A percentile compares a stretch with the other conserved stretches of the same genome.
These are phyloP conservation scores for Lepus timidus DNA, from an alignment of 2,113 vertebrate species.

Conservation along the genomic window DNA sequence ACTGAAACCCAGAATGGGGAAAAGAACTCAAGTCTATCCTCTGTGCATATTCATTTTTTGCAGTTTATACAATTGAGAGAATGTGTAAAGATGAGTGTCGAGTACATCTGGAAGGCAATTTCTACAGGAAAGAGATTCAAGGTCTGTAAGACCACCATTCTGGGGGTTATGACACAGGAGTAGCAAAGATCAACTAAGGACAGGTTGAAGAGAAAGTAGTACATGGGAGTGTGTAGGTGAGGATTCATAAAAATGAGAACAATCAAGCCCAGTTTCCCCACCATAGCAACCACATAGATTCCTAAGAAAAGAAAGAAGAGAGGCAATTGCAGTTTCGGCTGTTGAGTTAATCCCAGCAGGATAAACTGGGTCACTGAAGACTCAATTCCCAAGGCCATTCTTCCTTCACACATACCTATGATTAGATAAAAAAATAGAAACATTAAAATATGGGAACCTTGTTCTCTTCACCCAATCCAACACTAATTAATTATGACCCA, in stretches of 20 bases:
- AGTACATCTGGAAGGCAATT: not conserved
- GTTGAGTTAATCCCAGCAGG: constrained; percentile 63
- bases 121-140: not conserved
- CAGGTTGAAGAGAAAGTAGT: constrained; percentile 73
- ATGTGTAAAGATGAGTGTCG: not conserved
- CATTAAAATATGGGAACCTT: not conserved
- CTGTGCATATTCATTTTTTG: not conserved
- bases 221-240: constrained; percentile 74
- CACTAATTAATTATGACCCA: too few relatives aligned
- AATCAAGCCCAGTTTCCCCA: constrained; percentile 69
- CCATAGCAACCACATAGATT: constrained; percentile 38
- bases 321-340: constrained; percentile 43
- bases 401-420: not conserved
- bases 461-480: not conserved
- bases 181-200: constrained; percentile 58
- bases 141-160: not conserved
- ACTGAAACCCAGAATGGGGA: not conserved
- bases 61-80: not conserved
- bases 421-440: not conserved
- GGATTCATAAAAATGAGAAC: constrained; percentile 60
- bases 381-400: constrained; percentile 50
- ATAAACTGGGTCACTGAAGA: constrained; percentile 62
- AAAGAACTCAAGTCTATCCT: not conserved
- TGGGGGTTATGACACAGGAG: constrained; percentile 65
- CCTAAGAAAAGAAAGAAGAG: constrained; percentile 69